Conservation (phyloP, 2,888 invertebrate species). For the Ichneumoninae sp. region DNA sequence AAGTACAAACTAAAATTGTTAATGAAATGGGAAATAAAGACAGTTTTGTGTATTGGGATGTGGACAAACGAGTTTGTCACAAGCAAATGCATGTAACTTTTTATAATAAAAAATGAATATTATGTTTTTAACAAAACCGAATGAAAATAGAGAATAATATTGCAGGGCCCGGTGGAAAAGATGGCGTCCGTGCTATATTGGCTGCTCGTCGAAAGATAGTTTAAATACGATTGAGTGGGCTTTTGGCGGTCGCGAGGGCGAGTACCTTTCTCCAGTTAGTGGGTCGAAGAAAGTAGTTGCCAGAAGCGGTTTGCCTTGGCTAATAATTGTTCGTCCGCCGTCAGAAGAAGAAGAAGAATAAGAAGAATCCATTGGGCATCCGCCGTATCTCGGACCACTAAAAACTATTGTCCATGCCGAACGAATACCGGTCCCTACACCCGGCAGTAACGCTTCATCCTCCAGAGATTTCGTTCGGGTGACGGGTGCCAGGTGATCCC, state of each 20-base stretch:
- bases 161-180: background rate
- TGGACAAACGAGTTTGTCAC: too few relatives aligned
- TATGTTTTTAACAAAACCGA: background rate
- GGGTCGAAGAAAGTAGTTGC: conserved; percentile 82
- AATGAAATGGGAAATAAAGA: too few relatives aligned
- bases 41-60: too few relatives aligned
- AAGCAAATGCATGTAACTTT: too few relatives aligned
- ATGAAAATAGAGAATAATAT: conserved; percentile 9
- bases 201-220: conserved; percentile 34
- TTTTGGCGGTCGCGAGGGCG: conserved; percentile 76
- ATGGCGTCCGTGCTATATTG: background rate
- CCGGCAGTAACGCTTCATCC: background rate
- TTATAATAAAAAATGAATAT: too few relatives aligned
- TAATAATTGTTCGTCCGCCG: conserved; percentile 75
- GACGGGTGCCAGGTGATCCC: conserved; percentile 38
- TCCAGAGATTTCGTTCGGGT: conserved; percentile 44
- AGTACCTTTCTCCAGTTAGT: conserved; percentile 81
- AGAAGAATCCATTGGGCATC: conserved; percentile 2
- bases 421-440: conserved; percentile 5
- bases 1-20: too few relatives aligned
- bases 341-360: background rate
- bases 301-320: conserved; percentile 82
- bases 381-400: background rate
- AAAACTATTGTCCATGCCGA: conserved; percentile 6
- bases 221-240: conserved; percentile 68